phyloP scores from a whole-genome alignment of 2,113 vertebrate genomes.

The Fulmarus glacialis region DNA sequence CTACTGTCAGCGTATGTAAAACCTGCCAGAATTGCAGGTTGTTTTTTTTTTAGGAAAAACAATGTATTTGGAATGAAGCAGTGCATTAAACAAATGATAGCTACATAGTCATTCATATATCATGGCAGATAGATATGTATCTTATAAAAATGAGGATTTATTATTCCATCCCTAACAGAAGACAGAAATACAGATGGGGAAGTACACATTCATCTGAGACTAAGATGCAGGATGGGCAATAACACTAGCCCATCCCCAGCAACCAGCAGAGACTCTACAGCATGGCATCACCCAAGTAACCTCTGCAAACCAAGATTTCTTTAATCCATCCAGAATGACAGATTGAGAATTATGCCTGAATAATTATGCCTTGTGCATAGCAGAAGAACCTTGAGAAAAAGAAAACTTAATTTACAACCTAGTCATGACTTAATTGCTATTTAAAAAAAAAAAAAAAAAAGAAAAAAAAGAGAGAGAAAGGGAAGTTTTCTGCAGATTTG shows the following conservation, averaged over 20 bases:
- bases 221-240: not conserved
- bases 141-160: not conserved
- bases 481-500: not conserved
- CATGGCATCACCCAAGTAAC: not conserved
- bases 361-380: not conserved
- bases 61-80: not conserved
- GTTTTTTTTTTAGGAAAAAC: not conserved
- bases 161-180: not conserved
- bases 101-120: not conserved
- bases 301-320: not conserved
- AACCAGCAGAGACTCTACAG: not conserved
- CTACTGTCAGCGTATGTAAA: not conserved
- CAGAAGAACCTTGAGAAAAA: not conserved
- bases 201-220: not conserved
- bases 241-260: not conserved
- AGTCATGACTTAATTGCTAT: not conserved
- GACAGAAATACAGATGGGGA: not conserved
- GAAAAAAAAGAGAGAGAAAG: not conserved
- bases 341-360: not conserved
- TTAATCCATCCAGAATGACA: not conserved
- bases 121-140: not conserved
- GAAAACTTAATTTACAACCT: not conserved
- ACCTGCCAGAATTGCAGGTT: rapidly evolving
- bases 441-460: not conserved
- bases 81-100: not conserved